Conservation (phyloP, 2,888 invertebrate genomes). For the Tetropium fuscum region DNA sequence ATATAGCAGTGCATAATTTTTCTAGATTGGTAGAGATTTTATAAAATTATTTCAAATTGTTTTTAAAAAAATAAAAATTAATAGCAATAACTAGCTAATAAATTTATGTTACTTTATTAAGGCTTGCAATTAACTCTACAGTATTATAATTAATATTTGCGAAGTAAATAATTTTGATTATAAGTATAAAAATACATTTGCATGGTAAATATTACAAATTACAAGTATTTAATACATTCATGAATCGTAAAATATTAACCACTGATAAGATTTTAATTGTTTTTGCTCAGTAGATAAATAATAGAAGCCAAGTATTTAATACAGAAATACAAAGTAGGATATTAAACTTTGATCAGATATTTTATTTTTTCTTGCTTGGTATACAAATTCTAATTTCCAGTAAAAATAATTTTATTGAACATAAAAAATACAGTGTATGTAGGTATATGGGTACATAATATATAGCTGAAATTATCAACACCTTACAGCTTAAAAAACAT, state of each 20-base stretch:
- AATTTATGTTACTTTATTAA: too few relatives aligned
- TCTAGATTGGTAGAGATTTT: too few relatives aligned
- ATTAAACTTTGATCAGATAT: conserved; percentile 3
- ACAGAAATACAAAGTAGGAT: neutral
- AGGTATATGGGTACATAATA: too few relatives aligned
- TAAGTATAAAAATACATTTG: neutral
- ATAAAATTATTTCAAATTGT: too few relatives aligned
- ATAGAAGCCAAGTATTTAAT: conserved; percentile 1
- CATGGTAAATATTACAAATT: neutral
- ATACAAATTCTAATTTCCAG: neutral
- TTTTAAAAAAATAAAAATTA: too few relatives aligned
- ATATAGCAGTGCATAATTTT: too few relatives aligned
- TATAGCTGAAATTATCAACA: too few relatives aligned
- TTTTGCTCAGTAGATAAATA: neutral
- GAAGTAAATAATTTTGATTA: neutral
- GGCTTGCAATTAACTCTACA: neutral
- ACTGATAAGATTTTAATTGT: neutral
- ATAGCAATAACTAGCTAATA: too few relatives aligned
- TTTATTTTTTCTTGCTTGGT: neutral
- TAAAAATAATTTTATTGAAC: conserved; percentile 5
- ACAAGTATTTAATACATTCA: neutral
- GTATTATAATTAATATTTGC: neutral
- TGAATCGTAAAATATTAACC: neutral
- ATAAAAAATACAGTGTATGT: too few relatives aligned
- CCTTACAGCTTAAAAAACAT: too few relatives aligned